A percentile compares a stretch with the other conserved stretches of the same genome.
phyloP scores from a whole-genome alignment of 2,113 vertebrate genomes.

The Percina caprodes region DNA sequence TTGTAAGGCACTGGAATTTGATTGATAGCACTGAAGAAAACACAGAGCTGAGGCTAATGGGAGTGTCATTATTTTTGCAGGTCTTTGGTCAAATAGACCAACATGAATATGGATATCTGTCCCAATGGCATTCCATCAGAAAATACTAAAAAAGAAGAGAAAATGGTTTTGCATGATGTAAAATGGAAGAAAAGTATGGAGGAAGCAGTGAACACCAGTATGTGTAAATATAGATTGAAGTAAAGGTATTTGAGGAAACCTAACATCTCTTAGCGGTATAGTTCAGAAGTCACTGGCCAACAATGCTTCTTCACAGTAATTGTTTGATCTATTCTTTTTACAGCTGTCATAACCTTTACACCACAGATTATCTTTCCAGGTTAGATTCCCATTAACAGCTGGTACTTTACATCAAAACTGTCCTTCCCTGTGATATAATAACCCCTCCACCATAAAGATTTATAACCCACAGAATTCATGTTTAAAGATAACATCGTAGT shows the following conservation, averaged over 20 bases:
- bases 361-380: conserved; percentile 44
- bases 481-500: conserved; percentile 44
- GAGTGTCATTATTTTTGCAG: background rate
- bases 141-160: background rate
- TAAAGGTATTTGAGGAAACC: background rate
- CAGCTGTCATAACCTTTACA: conserved; percentile 50
- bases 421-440: conserved; percentile 33
- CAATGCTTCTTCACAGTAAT: conserved; percentile 58
- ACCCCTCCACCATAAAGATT: conserved; percentile 59
- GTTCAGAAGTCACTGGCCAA: background rate
- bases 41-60: background rate
- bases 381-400: conserved; percentile 54
- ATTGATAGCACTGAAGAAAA: background rate
- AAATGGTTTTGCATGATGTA: background rate
- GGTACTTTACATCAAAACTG: conserved; percentile 50
- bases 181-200: background rate
- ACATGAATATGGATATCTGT: background rate
- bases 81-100: background rate
- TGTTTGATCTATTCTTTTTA: no score
- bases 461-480: conserved; percentile 45
- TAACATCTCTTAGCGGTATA: background rate
- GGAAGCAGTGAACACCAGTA: no score
- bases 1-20: background rate
- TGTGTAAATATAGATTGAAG: background rate
- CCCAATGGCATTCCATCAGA: background rate